A percentile compares a stretch with the other conserved stretches of the same genome.
Conservation (phyloP, 2,888 invertebrate species). For the Eudasyphora cyanicolor region DNA sequence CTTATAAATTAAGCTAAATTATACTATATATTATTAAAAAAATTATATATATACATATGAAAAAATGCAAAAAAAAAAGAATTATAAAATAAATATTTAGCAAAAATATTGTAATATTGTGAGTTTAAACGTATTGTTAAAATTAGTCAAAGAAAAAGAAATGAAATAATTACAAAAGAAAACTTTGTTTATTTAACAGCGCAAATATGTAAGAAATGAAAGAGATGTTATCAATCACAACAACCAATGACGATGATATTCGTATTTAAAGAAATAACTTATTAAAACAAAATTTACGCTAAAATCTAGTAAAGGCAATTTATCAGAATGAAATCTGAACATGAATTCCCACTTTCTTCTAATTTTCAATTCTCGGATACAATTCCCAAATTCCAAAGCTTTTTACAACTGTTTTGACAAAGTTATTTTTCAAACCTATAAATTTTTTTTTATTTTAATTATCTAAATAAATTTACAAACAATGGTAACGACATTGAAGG, state of each 20-base stretch:
- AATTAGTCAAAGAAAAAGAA: slow-evolving; percentile 72
- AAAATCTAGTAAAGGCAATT: not conserved
- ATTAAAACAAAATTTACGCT: slow-evolving; percentile 27
- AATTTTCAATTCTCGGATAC: not conserved
- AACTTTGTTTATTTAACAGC: slow-evolving; percentile 58
- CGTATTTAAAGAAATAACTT: slow-evolving; percentile 9
- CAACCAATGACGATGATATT: too few species aligned
- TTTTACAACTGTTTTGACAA: not conserved
- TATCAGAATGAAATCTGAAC: not conserved
- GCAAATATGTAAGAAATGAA: slow-evolving; percentile 37
- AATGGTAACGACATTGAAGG: not conserved
- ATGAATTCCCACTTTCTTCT: not conserved
- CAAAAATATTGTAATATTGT: slow-evolving; percentile 78
- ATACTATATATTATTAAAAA: slow-evolving; percentile 63
- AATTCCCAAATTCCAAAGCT: not conserved
- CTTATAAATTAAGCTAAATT: slow-evolving; percentile 67
- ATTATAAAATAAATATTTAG: slow-evolving; percentile 75
- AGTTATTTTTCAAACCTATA: not conserved
- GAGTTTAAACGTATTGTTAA: slow-evolving; percentile 79
- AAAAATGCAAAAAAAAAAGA: slow-evolving; percentile 65
- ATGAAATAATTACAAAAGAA: slow-evolving; percentile 54
- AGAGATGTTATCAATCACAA: slow-evolving; percentile 20
- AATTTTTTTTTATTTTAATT: not conserved
- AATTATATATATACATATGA: slow-evolving; percentile 66
- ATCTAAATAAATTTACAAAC: not conserved